Percentiles rank a stretch among this genome's conserved stretches.
phyloP scores from a whole-genome alignment of 2,888 invertebrate genomes.

The Amphipyra tragopoginis region DNA sequence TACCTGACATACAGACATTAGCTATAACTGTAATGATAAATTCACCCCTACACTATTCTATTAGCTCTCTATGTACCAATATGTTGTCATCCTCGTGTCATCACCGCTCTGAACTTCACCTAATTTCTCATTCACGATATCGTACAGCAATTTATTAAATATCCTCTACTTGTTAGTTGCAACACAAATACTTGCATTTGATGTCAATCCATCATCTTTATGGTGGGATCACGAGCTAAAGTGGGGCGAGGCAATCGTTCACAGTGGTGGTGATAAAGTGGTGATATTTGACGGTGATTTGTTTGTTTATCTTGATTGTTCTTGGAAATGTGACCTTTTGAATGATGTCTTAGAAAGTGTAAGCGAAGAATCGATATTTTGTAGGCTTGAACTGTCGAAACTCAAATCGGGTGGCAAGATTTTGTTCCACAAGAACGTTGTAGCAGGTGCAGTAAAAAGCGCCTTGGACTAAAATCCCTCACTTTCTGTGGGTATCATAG shows the following conservation, averaged over 20 bases:
- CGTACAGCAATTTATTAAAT: conserved; percentile 11
- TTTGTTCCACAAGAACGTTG: too few relatives aligned
- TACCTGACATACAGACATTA: too few relatives aligned
- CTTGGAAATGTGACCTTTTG: conserved; percentile 25
- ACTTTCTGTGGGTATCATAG: too few relatives aligned
- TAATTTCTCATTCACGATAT: conserved; percentile 27
- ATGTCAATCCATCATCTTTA: conserved; percentile 62
- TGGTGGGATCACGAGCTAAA: conserved; percentile 53
- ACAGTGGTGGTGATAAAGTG: conserved; percentile 11
- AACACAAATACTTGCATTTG: conserved; percentile 34
- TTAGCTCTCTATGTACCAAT: too few relatives aligned
- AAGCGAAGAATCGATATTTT: too few relatives aligned
- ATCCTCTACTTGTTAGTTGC: conserved; percentile 17
- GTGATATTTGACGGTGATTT: conserved; percentile 25
- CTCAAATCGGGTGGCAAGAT: too few relatives aligned
- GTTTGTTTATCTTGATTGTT: conserved; percentile 11
- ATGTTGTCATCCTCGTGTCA: not conserved
- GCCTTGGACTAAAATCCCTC: too few relatives aligned
- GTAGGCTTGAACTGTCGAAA: too few relatives aligned
- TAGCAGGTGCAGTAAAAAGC: too few relatives aligned
- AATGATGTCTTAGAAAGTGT: not conserved
- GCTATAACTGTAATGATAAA: too few relatives aligned
- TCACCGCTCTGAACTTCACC: conserved; percentile 21
- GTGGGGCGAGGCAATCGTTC: conserved; percentile 46
- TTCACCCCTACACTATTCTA: too few relatives aligned